Evolutionary conservation across 1,140 invertebrate genomes (phyloP).

Genomic region (Anastrepha ludens): DNA sequence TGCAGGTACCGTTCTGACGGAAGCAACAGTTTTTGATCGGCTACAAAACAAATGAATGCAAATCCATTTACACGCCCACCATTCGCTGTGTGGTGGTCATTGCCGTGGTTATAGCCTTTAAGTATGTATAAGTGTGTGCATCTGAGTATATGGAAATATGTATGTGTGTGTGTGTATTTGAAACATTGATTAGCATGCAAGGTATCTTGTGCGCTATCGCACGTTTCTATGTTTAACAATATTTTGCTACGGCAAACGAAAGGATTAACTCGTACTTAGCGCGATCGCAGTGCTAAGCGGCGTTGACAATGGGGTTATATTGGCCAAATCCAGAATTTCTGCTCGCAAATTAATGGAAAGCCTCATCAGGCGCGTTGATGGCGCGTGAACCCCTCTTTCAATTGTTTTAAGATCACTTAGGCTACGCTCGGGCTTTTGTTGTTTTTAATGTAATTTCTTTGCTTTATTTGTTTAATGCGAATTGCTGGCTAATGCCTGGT

Average conservation of each 20-base stretch:
- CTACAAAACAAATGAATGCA: slow-evolving; percentile 32
- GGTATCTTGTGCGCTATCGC: slow-evolving; percentile 53
- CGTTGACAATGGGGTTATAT: slow-evolving; percentile 66
- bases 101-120: slow-evolving; percentile 58
- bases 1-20: too few species aligned
- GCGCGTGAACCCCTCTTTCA: neutral
- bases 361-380: neutral
- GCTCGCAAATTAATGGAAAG: neutral
- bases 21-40: too few species aligned
- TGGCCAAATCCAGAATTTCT: slow-evolving; percentile 37
- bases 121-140: neutral
- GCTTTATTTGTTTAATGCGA: neutral
- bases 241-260: slow-evolving; percentile 62
- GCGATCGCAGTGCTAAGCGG: slow-evolving; percentile 59
- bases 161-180: neutral
- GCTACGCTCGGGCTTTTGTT: neutral
- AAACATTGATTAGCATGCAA: neutral
- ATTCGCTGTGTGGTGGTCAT: slow-evolving; percentile 55
- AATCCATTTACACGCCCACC: slow-evolving; percentile 53
- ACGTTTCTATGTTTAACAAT: slow-evolving; percentile 61
- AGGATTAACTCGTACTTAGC: slow-evolving; percentile 58
- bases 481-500: neutral
- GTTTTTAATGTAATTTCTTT: neutral
- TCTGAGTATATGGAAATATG: neutral
- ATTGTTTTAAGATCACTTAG: neutral